These are phyloP conservation scores for Belonocnema kinseyi DNA, from an alignment of 1,140 invertebrate species.

Conservation along the genomic window DNA sequence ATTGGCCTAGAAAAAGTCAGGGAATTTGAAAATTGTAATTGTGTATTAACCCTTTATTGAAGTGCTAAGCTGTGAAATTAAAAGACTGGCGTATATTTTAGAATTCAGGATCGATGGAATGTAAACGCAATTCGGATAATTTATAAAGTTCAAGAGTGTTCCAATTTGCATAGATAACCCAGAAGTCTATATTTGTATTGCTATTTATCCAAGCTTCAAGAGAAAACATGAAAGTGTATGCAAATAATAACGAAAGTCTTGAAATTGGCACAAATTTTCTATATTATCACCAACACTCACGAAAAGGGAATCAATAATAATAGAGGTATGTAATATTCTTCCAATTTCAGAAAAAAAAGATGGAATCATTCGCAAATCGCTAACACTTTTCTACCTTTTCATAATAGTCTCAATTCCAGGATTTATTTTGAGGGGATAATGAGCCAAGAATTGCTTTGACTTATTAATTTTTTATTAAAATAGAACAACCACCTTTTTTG, in stretches of 20 bases:
- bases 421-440: too few relatives aligned
- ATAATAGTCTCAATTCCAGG: neutral
- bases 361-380: neutral
- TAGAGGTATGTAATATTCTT: neutral
- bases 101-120: neutral
- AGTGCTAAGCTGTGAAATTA: neutral
- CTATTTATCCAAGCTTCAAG: neutral
- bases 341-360: neutral
- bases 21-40: too few relatives aligned
- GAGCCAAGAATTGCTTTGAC: too few relatives aligned
- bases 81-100: neutral
- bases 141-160: slow-evolving; percentile 21
- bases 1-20: too few relatives aligned
- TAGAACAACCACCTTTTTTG: neutral
- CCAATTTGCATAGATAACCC: neutral
- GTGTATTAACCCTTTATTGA: neutral
- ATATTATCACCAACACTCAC: neutral
- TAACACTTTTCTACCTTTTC: neutral
- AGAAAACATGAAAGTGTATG: neutral
- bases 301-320: neutral
- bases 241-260: neutral
- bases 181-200: neutral
- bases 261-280: neutral
- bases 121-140: neutral
- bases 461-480: too few relatives aligned